Percentiles rank a stretch among this genome's conserved stretches.
Evolutionary conservation across 2,888 invertebrate species (phyloP).

Genomic region (Epinotia ramella): DNA sequence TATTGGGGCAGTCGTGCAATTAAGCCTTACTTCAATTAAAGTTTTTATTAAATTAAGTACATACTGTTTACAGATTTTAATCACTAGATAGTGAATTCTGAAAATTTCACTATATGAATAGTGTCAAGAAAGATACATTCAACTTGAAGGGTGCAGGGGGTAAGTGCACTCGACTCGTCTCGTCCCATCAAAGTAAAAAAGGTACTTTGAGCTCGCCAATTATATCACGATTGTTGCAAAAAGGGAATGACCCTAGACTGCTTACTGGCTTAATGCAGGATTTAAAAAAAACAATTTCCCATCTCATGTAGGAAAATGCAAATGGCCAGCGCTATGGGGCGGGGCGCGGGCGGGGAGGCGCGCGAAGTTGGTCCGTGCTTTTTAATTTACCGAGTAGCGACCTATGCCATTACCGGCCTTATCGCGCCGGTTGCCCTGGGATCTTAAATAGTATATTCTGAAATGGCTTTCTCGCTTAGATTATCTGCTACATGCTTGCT

Average conservation of each 20-base stretch:
- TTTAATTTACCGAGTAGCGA: constrained; percentile 72
- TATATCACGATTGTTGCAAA: constrained; percentile 13
- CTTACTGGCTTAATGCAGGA: constrained; percentile 43
- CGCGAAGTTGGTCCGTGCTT: constrained; percentile 65
- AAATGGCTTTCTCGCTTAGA: constrained; percentile 71
- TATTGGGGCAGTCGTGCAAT: no score
- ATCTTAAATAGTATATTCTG: constrained; percentile 69
- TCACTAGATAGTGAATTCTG: background rate
- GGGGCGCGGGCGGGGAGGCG: constrained; percentile 53
- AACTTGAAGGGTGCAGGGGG: constrained; percentile 11
- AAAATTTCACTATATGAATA: background rate
- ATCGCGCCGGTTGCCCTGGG: constrained; percentile 67
- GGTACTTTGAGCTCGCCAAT: constrained; percentile 2
- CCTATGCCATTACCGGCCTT: constrained; percentile 67
- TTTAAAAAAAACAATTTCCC: constrained; percentile 52
- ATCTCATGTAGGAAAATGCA: constrained; percentile 64
- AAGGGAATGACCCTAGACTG: constrained; percentile 21
- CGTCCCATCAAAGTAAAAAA: constrained; percentile 13
- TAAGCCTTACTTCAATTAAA: no score
- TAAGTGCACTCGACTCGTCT: constrained; percentile 6
- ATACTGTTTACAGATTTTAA: background rate
- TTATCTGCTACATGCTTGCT: constrained; percentile 63
- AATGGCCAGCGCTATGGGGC: constrained; percentile 65
- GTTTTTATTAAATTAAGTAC: no score
- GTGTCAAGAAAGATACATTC: background rate